Conservation (phyloP, 2,888 invertebrate genomes). For the Nezara viridula region DNA sequence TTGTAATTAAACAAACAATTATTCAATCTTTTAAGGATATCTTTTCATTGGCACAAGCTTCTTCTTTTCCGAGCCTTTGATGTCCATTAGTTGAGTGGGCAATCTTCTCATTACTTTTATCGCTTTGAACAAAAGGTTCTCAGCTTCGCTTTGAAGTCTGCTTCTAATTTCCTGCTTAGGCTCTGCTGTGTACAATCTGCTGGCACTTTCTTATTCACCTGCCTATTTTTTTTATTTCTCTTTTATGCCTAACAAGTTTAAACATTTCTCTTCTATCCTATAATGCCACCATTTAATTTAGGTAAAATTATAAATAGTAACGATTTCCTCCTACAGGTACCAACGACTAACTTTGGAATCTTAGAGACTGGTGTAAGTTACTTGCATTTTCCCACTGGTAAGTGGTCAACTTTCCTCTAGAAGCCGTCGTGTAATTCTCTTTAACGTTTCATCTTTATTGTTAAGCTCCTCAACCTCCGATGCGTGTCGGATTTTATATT, state of each 20-base stretch:
- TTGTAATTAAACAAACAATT: too few relatives aligned
- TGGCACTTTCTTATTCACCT: not conserved
- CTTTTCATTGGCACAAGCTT: not conserved
- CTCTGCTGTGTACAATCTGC: not conserved
- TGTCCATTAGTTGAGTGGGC: not conserved
- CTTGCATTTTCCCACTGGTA: not conserved
- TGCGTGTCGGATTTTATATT: too few relatives aligned
- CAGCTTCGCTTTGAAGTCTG: not conserved
- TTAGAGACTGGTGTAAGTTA: too few relatives aligned
- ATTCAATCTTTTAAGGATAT: not conserved
- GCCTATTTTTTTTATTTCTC: not conserved
- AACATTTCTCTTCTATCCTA: not conserved
- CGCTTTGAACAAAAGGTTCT: conserved; percentile 9
- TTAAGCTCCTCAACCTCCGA: too few relatives aligned
- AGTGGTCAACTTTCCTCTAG: not conserved
- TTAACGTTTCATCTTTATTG: too few relatives aligned
- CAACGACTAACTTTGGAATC: too few relatives aligned
- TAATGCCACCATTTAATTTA: not conserved
- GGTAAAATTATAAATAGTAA: too few relatives aligned
- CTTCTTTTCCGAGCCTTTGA: not conserved
- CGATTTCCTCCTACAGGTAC: too few relatives aligned
- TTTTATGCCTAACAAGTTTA: not conserved
- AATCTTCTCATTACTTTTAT: not conserved
- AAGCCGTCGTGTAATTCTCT: too few relatives aligned
- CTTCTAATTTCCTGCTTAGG: not conserved